phyloP scores from a whole-genome alignment of 2,888 invertebrate species.

The Pollenia griseotomentosa region DNA sequence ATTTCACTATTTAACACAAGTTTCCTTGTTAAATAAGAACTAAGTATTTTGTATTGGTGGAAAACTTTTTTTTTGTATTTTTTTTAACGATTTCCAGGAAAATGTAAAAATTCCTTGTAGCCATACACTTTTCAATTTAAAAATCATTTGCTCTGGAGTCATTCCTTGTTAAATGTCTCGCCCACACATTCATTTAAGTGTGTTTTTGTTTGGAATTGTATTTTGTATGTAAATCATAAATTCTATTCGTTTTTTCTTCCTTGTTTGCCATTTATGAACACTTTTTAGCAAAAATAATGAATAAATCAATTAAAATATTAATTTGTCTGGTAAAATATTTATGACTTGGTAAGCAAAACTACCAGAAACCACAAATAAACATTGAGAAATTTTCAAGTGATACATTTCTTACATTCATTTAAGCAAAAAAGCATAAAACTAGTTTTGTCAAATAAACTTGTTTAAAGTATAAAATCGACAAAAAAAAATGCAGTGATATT shows the following conservation, averaged over 20 bases:
- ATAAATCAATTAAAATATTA: conserved; percentile 67
- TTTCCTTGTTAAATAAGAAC: background rate
- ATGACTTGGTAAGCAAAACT: conserved; percentile 16
- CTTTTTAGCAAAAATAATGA: conserved; percentile 28
- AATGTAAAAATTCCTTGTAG: background rate
- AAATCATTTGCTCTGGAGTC: conserved; percentile 41
- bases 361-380: background rate
- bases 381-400: background rate
- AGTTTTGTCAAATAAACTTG: too few species aligned
- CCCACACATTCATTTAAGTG: conserved; percentile 50
- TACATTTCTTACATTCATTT: too few species aligned
- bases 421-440: too few species aligned
- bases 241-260: background rate
- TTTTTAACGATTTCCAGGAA: background rate
- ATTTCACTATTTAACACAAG: too few species aligned
- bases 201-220: conserved; percentile 13
- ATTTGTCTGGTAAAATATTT: conserved; percentile 64
- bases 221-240: conserved; percentile 16
- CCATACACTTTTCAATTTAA: background rate
- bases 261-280: conserved; percentile 49
- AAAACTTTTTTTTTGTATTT: background rate
- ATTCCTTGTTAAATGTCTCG: conserved; percentile 56
- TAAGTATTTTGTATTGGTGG: background rate
- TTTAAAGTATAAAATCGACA: too few species aligned
- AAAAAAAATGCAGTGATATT: too few species aligned